Evolutionary conservation across 1,140 invertebrate genomes (phyloP).

Genomic region (Procambarus clarkii): DNA sequence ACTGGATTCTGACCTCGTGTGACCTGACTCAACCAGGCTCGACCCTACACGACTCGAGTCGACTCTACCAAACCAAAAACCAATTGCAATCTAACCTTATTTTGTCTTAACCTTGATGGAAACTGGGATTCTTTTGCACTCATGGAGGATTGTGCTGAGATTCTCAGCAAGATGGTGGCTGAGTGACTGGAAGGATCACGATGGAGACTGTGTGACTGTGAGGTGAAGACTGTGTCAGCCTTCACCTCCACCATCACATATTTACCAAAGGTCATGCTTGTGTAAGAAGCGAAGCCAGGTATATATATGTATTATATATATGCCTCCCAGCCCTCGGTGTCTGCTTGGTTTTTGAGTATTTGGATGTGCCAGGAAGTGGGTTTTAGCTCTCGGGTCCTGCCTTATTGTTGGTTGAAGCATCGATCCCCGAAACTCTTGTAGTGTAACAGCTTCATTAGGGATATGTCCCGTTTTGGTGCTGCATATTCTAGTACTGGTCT

Average conservation of each 20-base stretch:
- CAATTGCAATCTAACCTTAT: neutral
- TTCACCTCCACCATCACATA: constrained; percentile 2
- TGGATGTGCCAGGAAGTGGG: too few species aligned
- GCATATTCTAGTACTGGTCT: too few species aligned
- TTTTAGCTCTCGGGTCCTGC: too few species aligned
- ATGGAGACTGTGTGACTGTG: neutral
- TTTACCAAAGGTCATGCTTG: neutral
- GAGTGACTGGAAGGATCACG: neutral
- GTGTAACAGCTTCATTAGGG: too few species aligned
- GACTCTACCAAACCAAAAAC: neutral
- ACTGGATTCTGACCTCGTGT: neutral
- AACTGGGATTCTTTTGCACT: neutral
- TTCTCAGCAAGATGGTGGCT: neutral
- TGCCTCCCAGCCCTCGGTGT: neutral
- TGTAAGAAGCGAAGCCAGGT: neutral
- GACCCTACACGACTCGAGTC: neutral
- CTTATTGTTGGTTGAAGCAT: too few species aligned
- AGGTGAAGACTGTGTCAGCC: neutral
- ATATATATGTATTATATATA: too few species aligned
- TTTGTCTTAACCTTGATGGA: neutral
- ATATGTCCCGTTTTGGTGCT: too few species aligned
- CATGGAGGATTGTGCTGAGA: neutral
- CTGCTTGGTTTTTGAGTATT: too few species aligned
- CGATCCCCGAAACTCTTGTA: too few species aligned
- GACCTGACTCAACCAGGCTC: neutral